Base-by-base conservation (phyloP, 2,113 vertebrate species). In the Brachypteracias leptosomus region DNA sequence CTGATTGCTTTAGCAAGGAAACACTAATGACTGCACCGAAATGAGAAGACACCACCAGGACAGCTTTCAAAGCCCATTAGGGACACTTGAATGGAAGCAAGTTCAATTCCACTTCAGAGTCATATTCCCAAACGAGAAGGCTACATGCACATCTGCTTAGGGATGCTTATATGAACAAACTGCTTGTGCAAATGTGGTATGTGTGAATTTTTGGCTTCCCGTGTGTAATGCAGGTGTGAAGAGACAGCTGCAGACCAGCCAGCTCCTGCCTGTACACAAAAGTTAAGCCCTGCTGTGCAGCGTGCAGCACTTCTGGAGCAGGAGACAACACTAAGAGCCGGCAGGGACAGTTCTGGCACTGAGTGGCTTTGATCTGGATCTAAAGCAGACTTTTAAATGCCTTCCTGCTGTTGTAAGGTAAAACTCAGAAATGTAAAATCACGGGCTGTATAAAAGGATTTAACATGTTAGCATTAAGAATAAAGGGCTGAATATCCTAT, bases 71-170 rank as follows among this genome's bases (percentile, higher is more conserved):
- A 73, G n/a, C 3, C 65, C n/a, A 10, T 3, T 0, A 0, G 46
- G 36, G 36, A 33, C 0, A 1, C 17, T 7, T 0, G 0, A 29
- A 25, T 2, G 3, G 72, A 6, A 62, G 14, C 33, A 44, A 44
- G 28, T 3, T 61, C 83, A 36, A 17, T 28, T 61, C 59, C 40
- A 9, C 38, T 61, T n/a, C 70, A 55, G 28, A 38, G 35, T 1
- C 3, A 1, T 0, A 17, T 26, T 59, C 35, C 49, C 54, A 46
- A 35, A 66, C 0, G 2, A 33, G 42, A 22, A 25, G 15, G n/a
- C 47, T 40, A 11, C 0, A 0, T 17, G 33, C 16, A 33, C 5
- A 1, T 9, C 40, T 67, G 67, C 57, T 42, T 0, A 0, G 57
- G 36, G 26, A 71, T 15, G 33, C n/a, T 18, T 9, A 16, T 3